Evolutionary conservation across 2,113 vertebrate species (phyloP), one percentile per base, ranked within the genome.

Genomic region (Dipodomys stephensi): DNA sequence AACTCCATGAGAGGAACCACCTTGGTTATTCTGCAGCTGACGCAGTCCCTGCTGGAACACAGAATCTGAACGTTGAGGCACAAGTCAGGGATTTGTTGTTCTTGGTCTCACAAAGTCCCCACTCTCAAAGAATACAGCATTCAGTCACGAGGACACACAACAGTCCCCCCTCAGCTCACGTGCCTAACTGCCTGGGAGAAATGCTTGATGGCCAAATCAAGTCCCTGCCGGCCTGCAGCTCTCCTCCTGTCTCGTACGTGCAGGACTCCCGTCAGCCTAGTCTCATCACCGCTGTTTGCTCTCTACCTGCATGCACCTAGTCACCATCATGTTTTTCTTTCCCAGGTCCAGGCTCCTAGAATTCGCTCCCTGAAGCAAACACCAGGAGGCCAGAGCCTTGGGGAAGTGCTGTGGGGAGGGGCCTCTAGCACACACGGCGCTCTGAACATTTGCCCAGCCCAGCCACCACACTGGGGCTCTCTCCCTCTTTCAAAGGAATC

Each of bases 1-100:
- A 84, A 20, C 81, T 87, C 83, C 83, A 68, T 90, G 86, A 27
- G 90, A 74, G 49, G 78, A 35, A 92, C 87, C 76, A 23, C 95
- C 62, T 6, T 1, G 0, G 73, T 57, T 25, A 30, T 87, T 60
- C 23, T 44, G 80, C 80, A 73, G 69, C 69, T 32, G 72, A 73
- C 65, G 8, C 19, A 2, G 18, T 44, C 91, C 92, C 82, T 12
- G 76, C 49, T 88, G 64, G 80, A 4, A 73, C 1, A 8, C 90
- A 62, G 93, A 79, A 80, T 65, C 3, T 44, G 5, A 46, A 44
- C 77, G 91, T 57, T 0, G 83, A 39, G 73, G 20, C 28, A 91
- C 64, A 60, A 35, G 76, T 65, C 28, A 1, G 80, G 67, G 94
- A 23, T 32, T 87, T 16, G 4, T 90, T 94, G 90, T 96, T 90